Evolutionary conservation across 2,797 vertebrate species (phyloP).

Genomic region (Serranus cabrilla): DNA sequence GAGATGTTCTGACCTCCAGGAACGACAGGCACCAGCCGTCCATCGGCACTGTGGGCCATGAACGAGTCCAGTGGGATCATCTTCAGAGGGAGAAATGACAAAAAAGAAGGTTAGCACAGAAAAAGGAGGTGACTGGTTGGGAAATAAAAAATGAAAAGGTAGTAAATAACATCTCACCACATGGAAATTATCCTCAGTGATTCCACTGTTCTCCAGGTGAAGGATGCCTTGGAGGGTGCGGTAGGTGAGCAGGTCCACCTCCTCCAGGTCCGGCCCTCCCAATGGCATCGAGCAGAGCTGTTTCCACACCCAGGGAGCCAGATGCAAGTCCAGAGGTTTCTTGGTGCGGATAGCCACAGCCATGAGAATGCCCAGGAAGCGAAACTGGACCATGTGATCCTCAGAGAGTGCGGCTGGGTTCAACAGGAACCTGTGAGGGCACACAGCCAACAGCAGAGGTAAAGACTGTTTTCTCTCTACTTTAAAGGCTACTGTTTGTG

Average conservation of each 20-base stretch:
- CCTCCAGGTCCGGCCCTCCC: conserved; percentile 83
- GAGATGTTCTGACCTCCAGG: conserved; percentile 87
- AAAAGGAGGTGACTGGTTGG: not conserved
- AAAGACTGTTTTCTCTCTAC: not conserved
- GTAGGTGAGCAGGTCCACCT: conserved; percentile 89
- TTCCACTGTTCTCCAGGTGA: conserved; percentile 87
- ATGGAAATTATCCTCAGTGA: conserved; percentile 89
- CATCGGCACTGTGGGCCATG: conserved; percentile 86
- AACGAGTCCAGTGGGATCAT: conserved; percentile 90
- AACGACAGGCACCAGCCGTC: conserved; percentile 86
- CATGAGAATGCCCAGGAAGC: conserved; percentile 88
- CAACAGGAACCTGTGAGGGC: conserved; percentile 82
- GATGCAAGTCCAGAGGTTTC: conserved; percentile 88
- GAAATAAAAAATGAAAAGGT: not conserved
- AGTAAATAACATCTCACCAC: conserved; percentile 78
- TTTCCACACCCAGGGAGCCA: conserved; percentile 90
- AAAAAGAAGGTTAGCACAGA: not conserved
- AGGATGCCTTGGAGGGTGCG: conserved; percentile 88
- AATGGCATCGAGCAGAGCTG: conserved; percentile 88
- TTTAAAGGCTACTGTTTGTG: not conserved
- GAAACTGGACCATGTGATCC: conserved; percentile 87
- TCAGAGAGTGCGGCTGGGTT: conserved; percentile 83
- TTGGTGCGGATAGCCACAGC: conserved; percentile 89
- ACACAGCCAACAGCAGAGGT: conserved; percentile 1
- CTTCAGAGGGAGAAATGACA: conserved; percentile 58